phyloP scores from a whole-genome alignment of 2,888 invertebrate species.

The Drosophila kokeensis region DNA sequence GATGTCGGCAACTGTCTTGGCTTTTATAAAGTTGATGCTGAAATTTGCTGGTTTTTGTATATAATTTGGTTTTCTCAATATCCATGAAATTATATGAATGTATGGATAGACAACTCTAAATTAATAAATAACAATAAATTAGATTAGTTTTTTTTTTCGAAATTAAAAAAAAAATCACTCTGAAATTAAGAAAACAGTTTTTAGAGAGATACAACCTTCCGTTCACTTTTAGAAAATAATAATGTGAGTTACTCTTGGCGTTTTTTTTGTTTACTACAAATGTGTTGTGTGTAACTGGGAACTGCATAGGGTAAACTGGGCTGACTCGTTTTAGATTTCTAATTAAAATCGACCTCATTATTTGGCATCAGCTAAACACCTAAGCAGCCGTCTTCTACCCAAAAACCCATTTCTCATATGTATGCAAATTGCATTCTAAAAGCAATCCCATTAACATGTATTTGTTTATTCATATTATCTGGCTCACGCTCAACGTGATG shows the following conservation, averaged over 20 bases:
- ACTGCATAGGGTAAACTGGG: background rate
- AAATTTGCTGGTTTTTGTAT: background rate
- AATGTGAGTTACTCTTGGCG: background rate
- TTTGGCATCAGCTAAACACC: background rate
- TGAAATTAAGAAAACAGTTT: background rate
- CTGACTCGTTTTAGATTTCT: background rate
- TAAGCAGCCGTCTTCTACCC: background rate
- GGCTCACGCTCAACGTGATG: background rate
- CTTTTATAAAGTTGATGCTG: background rate
- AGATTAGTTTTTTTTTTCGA: background rate
- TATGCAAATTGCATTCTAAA: constrained; percentile 1
- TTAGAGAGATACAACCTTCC: background rate
- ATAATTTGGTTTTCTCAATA: too few relatives aligned
- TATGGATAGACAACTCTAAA: background rate
- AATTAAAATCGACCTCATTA: background rate
- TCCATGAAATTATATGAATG: too few relatives aligned
- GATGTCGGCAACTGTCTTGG: constrained; percentile 3
- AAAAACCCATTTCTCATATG: background rate
- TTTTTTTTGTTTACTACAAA: background rate
- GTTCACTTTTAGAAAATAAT: background rate
- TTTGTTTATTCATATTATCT: constrained; percentile 24
- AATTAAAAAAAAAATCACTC: too few relatives aligned
- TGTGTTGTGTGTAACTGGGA: too few relatives aligned
- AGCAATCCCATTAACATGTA: constrained; percentile 24
- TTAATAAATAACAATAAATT: too few relatives aligned